Conservation (phyloP, 2,888 invertebrate genomes). For the Esperia sulphurella region DNA sequence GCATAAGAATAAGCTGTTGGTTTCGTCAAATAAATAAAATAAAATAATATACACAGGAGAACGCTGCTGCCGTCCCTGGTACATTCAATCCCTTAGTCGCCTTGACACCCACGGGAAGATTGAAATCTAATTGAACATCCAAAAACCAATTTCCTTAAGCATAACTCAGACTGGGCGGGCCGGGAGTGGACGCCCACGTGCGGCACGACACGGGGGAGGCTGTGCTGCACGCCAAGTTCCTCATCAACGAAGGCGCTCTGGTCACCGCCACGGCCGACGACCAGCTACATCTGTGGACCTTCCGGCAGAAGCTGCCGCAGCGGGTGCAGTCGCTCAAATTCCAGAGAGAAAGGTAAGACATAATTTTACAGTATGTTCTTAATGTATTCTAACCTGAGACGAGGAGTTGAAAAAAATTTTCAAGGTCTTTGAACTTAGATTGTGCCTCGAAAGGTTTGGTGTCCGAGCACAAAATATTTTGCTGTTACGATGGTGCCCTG, state of each 20-base stretch:
- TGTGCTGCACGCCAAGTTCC: constrained; percentile 94
- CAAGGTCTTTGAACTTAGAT: too few relatives aligned
- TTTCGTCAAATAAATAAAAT: too few relatives aligned
- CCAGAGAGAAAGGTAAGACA: constrained; percentile 92
- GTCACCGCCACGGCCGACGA: constrained; percentile 98
- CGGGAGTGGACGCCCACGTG: constrained; percentile 97
- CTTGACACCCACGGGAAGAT: too few relatives aligned
- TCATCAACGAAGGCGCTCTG: constrained; percentile 98
- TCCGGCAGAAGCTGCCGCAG: constrained; percentile 95
- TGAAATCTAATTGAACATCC: too few relatives aligned
- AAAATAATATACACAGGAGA: too few relatives aligned
- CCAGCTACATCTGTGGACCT: constrained; percentile 98
- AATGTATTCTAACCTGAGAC: background rate
- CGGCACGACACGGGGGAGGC: constrained; percentile 89
- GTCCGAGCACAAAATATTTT: too few relatives aligned
- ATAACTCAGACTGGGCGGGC: constrained; percentile 90
- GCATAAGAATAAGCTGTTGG: too few relatives aligned
- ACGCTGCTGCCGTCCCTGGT: too few relatives aligned
- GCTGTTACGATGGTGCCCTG: too few relatives aligned
- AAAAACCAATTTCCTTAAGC: constrained; percentile 42
- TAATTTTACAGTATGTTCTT: background rate
- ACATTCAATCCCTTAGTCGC: too few relatives aligned
- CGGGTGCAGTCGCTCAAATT: constrained; percentile 98
- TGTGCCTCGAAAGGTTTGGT: too few relatives aligned
- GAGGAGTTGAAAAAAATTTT: too few relatives aligned